These are phyloP conservation scores for Lepisosteus oculatus DNA, from an alignment of 2,113 vertebrate species.

Conservation along the genomic window DNA sequence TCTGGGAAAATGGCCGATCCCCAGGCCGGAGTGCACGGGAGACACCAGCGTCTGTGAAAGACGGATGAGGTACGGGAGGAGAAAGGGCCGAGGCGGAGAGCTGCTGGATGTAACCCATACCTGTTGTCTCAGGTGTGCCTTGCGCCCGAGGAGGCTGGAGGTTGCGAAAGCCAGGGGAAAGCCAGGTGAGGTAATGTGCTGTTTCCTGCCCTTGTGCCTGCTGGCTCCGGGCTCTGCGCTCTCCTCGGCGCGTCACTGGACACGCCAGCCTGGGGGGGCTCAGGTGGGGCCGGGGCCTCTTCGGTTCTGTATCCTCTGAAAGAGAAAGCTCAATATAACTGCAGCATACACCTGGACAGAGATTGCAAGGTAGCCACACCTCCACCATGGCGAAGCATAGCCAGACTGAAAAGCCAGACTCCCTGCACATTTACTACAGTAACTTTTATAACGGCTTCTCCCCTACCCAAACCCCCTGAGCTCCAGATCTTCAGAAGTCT, in stretches of 20 bases:
- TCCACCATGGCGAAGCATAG: background rate
- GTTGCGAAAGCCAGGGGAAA: slow-evolving; percentile 33
- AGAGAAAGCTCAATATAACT: too few species aligned
- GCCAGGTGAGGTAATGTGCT: slow-evolving; percentile 39
- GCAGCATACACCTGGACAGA: too few species aligned
- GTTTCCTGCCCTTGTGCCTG: slow-evolving; percentile 57
- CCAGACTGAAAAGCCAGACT: background rate
- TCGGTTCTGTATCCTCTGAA: too few species aligned
- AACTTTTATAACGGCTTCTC: too few species aligned
- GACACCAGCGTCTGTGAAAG: slow-evolving; percentile 13
- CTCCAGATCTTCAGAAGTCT: too few species aligned
- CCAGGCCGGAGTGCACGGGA: too few species aligned
- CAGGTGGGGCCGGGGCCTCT: too few species aligned
- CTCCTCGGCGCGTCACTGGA: too few species aligned
- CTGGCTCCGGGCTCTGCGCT: slow-evolving; percentile 55
- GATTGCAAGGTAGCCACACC: background rate
- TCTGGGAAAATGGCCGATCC: too few species aligned
- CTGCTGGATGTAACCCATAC: slow-evolving; percentile 46
- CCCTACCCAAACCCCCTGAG: too few species aligned
- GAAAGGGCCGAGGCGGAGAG: slow-evolving; percentile 36
- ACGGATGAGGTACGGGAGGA: slow-evolving; percentile 26
- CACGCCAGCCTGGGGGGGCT: background rate
- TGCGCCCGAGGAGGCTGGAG: slow-evolving; percentile 19
- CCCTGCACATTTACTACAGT: too few species aligned
- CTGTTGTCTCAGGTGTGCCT: slow-evolving; percentile 40